phyloP scores from a whole-genome alignment of 2,888 invertebrate genomes.

The Troilus luridus region DNA sequence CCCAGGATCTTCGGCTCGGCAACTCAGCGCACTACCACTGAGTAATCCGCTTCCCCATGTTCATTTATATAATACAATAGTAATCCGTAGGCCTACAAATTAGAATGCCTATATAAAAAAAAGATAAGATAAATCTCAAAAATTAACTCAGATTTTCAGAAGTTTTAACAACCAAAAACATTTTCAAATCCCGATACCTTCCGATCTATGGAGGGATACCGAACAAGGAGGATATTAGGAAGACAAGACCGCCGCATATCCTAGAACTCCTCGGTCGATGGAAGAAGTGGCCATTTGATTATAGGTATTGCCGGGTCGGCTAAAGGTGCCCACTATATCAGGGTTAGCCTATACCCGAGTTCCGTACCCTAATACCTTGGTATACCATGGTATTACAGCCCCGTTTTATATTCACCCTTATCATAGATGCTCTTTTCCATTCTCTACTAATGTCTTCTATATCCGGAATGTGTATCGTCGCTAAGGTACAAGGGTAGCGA shows the following conservation, averaged over 20 bases:
- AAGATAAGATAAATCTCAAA: too few relatives aligned
- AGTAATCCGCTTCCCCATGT: too few relatives aligned
- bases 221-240: not conserved
- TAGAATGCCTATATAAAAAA: too few relatives aligned
- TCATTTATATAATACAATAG: too few relatives aligned
- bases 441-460: not conserved
- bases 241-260: not conserved
- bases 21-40: too few relatives aligned
- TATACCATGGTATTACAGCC: not conserved
- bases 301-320: not conserved
- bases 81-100: too few relatives aligned
- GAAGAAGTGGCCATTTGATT: conserved; percentile 25
- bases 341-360: not conserved
- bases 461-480: not conserved
- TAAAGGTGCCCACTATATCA: conserved; percentile 1
- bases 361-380: conserved; percentile 9
- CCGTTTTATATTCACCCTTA: not conserved
- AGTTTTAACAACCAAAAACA: too few relatives aligned
- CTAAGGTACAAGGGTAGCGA: not conserved
- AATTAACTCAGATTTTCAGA: too few relatives aligned
- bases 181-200: too few relatives aligned
- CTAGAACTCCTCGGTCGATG: not conserved
- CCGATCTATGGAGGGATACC: too few relatives aligned
- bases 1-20: too few relatives aligned
- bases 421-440: conserved; percentile 1